These are phyloP conservation scores for Synodontis membranacea DNA, from an alignment of 2,113 vertebrate species.

Conservation along the genomic window DNA sequence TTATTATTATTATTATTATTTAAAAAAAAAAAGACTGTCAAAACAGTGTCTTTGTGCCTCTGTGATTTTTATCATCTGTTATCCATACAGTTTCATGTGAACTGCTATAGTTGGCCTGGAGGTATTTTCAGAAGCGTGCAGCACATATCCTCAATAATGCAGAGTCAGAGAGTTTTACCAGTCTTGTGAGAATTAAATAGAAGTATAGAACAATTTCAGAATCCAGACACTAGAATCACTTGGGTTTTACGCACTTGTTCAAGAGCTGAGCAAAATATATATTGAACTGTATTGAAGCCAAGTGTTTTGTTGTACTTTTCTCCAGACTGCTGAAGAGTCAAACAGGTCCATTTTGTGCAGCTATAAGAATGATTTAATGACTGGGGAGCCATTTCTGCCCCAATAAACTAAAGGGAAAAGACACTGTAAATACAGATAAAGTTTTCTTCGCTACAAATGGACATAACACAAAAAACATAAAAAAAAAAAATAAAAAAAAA, in stretches of 20 bases:
- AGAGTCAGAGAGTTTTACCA: conserved; percentile 30
- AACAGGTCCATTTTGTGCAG: not conserved
- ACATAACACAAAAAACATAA: not conserved
- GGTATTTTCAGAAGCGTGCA: not conserved
- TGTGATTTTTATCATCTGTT: not conserved
- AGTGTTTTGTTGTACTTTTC: not conserved
- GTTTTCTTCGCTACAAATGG: not conserved
- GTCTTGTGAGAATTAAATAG: conserved; percentile 39
- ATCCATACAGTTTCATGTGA: not conserved
- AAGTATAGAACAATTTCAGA: not conserved
- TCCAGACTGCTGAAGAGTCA: not conserved
- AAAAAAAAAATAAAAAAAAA: not conserved
- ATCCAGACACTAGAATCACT: conserved; percentile 4
- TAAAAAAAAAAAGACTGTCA: not conserved
- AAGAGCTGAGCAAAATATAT: not conserved
- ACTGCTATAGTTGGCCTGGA: not conserved
- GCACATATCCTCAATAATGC: not conserved
- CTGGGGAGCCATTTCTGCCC: not conserved
- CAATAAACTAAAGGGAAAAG: not conserved
- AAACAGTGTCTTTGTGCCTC: not conserved
- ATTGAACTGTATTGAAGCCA: not conserved
- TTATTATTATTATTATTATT: no score
- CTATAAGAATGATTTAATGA: not conserved
- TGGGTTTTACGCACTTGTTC: not conserved
- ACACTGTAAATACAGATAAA: not conserved